Conservation (phyloP, 2,888 invertebrate species). For the Esperia sulphurella region DNA sequence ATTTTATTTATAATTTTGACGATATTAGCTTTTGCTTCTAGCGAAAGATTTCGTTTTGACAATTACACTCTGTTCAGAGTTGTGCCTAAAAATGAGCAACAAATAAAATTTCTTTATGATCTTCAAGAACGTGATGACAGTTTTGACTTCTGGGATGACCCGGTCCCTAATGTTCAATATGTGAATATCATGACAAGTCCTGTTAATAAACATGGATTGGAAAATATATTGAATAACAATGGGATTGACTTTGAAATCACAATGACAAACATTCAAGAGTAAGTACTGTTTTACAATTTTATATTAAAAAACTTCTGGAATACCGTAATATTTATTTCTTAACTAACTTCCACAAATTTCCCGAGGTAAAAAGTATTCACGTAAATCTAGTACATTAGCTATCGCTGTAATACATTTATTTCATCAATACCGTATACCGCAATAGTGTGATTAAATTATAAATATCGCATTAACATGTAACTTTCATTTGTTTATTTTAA, state of each 20-base stretch:
- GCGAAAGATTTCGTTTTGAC: constrained; percentile 50
- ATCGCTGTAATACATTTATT: too few relatives aligned
- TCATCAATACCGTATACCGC: too few relatives aligned
- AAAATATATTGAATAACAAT: constrained; percentile 42
- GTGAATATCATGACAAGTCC: constrained; percentile 67
- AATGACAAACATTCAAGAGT: constrained; percentile 72
- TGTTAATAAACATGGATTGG: constrained; percentile 44
- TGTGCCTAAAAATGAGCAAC: constrained; percentile 61
- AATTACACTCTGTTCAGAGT: constrained; percentile 76
- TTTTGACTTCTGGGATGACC: constrained; percentile 69
- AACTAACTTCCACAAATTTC: too few relatives aligned
- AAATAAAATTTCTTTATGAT: constrained; percentile 66
- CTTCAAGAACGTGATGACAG: constrained; percentile 55
- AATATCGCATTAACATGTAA: too few relatives aligned
- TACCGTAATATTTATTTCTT: too few relatives aligned
- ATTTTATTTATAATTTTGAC: constrained; percentile 15
- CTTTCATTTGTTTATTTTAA: too few relatives aligned
- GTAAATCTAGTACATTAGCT: too few relatives aligned
- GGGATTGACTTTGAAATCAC: constrained; percentile 57
- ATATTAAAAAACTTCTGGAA: too few relatives aligned
- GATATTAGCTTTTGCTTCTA: constrained; percentile 8
- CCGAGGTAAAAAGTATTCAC: too few relatives aligned
- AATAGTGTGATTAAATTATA: too few relatives aligned
- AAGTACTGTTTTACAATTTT: constrained; percentile 28
- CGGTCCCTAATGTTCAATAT: constrained; percentile 38